Conservation (phyloP, 2,888 invertebrate genomes). For the Ornithoptera priamus region DNA sequence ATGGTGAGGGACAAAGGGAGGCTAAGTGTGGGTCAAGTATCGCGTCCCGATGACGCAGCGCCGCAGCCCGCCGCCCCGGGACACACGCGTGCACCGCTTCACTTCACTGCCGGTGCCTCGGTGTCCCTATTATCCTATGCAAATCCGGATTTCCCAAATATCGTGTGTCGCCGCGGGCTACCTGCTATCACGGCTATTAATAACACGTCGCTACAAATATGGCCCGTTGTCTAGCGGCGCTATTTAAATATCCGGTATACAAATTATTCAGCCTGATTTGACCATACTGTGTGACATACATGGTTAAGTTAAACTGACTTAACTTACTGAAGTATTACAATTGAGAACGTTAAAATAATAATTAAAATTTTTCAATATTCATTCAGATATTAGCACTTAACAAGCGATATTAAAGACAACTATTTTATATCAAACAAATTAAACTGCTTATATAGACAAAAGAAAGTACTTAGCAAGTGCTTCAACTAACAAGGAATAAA, state of each 20-base stretch:
- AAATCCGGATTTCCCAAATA: conserved; percentile 77
- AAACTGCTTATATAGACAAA: background rate
- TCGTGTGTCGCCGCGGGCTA: conserved; percentile 70
- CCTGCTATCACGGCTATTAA: conserved; percentile 75
- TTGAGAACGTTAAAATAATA: too few species aligned
- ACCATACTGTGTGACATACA: conserved; percentile 31
- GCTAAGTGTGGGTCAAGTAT: conserved; percentile 25
- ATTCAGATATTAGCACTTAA: too few species aligned
- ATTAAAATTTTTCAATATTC: too few species aligned
- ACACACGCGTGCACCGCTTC: conserved; percentile 16
- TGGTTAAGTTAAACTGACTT: conserved; percentile 42
- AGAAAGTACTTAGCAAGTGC: background rate
- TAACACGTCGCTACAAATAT: conserved; percentile 71
- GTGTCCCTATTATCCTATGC: conserved; percentile 72
- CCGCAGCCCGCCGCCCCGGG: conserved; percentile 13
- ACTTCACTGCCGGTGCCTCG: conserved; percentile 7
- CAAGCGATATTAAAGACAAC: too few species aligned
- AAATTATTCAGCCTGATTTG: too few species aligned
- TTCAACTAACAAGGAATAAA: background rate
- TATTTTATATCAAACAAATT: background rate
- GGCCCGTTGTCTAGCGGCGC: conserved; percentile 50
- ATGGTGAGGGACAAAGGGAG: conserved; percentile 19
- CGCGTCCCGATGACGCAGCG: conserved; percentile 22
- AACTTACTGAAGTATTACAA: conserved; percentile 15
- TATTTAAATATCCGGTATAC: conserved; percentile 49